Evolutionary conservation across 2,113 vertebrate species (phyloP).

Genomic region (Parotia lawesii): DNA sequence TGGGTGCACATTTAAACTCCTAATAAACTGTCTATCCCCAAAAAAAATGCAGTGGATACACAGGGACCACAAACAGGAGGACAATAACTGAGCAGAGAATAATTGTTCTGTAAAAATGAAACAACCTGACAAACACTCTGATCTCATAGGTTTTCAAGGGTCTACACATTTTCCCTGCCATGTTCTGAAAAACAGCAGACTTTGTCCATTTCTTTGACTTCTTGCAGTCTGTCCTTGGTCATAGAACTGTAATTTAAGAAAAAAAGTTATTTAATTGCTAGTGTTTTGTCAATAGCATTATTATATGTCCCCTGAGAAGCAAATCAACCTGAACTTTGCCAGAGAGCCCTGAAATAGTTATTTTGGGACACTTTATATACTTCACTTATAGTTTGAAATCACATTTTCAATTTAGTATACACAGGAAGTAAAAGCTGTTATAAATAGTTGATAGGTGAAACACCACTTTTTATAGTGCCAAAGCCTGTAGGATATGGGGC

Average conservation of each 20-base stretch:
- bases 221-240: slow-evolving; percentile 25
- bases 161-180: not conserved
- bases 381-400: slow-evolving; percentile 34
- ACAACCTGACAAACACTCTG: not conserved
- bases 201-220: not conserved
- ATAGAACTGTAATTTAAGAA: not conserved
- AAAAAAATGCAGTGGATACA: not conserved
- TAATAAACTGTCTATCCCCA: not conserved
- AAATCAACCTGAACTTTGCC: slow-evolving; percentile 27
- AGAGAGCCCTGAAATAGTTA: not conserved
- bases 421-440: slow-evolving; percentile 50
- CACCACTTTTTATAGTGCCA: slow-evolving; percentile 5
- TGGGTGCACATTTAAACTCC: not conserved
- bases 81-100: not conserved
- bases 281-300: slow-evolving; percentile 46
- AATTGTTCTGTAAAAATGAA: not conserved
- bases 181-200: not conserved
- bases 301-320: slow-evolving; percentile 11
- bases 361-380: not conserved
- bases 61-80: not conserved
- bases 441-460: slow-evolving; percentile 53
- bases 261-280: slow-evolving; percentile 19
- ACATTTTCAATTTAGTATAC: slow-evolving; percentile 41
- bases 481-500: slow-evolving; percentile 42
- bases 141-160: not conserved